Base-by-base conservation (phyloP, 2,888 invertebrate species). In the Corbicula japonica region DNA sequence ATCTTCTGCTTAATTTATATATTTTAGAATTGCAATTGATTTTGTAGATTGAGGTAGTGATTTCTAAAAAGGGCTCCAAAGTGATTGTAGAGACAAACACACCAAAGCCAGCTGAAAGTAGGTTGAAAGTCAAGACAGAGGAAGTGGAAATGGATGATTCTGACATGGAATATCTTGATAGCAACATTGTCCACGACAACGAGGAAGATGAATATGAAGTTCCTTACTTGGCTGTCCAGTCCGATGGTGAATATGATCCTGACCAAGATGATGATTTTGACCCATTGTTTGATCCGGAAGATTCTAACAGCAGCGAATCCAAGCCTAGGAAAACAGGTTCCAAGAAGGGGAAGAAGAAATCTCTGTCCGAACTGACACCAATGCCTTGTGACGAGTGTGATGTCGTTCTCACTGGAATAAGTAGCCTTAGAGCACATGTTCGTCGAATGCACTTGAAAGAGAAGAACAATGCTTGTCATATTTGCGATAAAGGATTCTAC, bases 131-230 rank as follows among this genome's bases (percentile, higher is more conserved):
- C 15, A 32, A 30, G 5, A 28, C 23, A 30, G 18, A 0, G 12
- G 23, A 28, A 23, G 23, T 52, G 28, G 32, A 34, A 23, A 63
- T 72, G 62, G 71, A 72, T 46, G 71, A 72, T 35, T 73, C 65
- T 12, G 73, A 73, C 26, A 58, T 65, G 46, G 63, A 63, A 46
- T 63, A 73, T 35, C 54, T 63, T n/a, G 73, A 73, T 58, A n/a
- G n/a, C n/a, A n/a, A n/a, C n/a, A n/a, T n/a, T n/a, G n/a, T n/a
- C n/a, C n/a, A n/a, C n/a, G n/a, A n/a, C n/a, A n/a, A n/a, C n/a
- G n/a, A n/a, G n/a, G n/a, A n/a, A n/a, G n/a, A n/a, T n/a, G n/a
- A n/a, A n/a, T n/a, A n/a, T n/a, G n/a, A n/a, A n/a, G n/a, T n/a
- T n/a, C n/a, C n/a, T n/a, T n/a, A n/a, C n/a, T n/a, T n/a, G n/a